Conservation (phyloP, 2,888 invertebrate genomes). For the Lasioglossum leucozonium region DNA sequence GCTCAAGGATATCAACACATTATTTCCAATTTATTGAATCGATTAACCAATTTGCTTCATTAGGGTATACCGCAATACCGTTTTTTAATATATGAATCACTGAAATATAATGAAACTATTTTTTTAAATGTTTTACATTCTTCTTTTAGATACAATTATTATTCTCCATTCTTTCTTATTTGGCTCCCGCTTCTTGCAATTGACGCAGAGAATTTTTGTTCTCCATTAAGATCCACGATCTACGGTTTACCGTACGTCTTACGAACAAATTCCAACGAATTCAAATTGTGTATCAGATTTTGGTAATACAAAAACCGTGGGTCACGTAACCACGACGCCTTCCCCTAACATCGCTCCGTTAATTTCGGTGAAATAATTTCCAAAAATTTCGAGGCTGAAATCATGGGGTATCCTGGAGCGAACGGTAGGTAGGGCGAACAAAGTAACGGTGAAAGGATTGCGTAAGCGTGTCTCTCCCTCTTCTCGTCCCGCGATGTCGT, state of each 20-base stretch:
- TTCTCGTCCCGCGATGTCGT: slow-evolving; percentile 34
- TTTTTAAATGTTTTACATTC: too few relatives aligned
- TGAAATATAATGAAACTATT: not conserved
- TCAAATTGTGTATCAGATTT: not conserved
- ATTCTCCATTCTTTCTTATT: too few relatives aligned
- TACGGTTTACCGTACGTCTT: too few relatives aligned
- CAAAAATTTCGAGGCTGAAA: not conserved
- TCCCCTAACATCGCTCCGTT: not conserved
- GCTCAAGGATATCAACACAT: too few relatives aligned
- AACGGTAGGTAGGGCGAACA: slow-evolving; percentile 50
- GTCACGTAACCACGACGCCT: not conserved
- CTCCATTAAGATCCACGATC: too few relatives aligned
- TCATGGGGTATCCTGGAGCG: slow-evolving; percentile 14
- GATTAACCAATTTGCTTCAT: too few relatives aligned
- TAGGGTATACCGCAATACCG: too few relatives aligned
- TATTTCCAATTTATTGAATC: too few relatives aligned
- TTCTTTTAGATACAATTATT: too few relatives aligned
- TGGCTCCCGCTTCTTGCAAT: too few relatives aligned
- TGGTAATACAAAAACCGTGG: not conserved
- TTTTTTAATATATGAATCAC: too few relatives aligned
- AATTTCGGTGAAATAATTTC: not conserved
- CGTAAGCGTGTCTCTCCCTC: slow-evolving; percentile 62
- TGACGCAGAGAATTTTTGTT: too few relatives aligned
- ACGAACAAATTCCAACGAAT: not conserved
- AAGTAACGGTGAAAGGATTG: slow-evolving; percentile 75